Base-by-base conservation (phyloP, 2,888 invertebrate species). In the Ischnura elegans region DNA sequence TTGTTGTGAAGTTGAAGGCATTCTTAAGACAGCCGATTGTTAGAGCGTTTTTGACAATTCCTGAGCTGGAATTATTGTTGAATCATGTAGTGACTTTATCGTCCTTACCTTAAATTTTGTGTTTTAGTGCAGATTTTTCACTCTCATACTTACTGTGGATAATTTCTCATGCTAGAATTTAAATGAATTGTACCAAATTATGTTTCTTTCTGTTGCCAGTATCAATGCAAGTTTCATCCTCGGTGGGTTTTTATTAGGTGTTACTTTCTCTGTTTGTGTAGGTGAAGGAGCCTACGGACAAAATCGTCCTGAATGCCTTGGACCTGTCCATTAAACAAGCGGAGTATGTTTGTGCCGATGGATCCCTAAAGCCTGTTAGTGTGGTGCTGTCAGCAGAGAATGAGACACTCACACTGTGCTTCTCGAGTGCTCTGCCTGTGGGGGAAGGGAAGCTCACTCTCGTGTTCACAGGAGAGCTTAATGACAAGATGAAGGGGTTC, bases 401-500 rank as follows among this genome's bases (percentile, higher is more conserved):
- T 95, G 98, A 98, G 96, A 98, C 97, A 0, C 97, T 97, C 2
- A 97, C 97, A 5, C 96, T 98, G 94, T 95, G 96, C 55, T 98
- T 98, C 95, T 96, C 96, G 13, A 96, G 97, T 93, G 95, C 96
- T 29, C 95, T 98, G 66, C 96, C 96, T 0, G 95, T 96, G 29
- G 97, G 97, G 46, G 96, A 96, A 0, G 95, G 95, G 13, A 94
- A 94, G n/a, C 96, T 99, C 93, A 96, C 96, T 94, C 96, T 99
- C 95, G 97, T 97, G 94, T 99, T 98, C 95, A 97, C 97, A n/a
- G 99, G 99, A 16, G 97, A 97, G 95, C 97, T 99, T 93, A 98
- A 98, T 95, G 98, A 99, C 95, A 98, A 98, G 96, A 98, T 99
- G 98, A 98, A 98, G 96, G 99, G 99, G n/a, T 97, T 99, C 94